Base-by-base conservation (phyloP, 37 sponge, comb jelly and placozoan genomes). In the Bolinopsis microptera region DNA sequence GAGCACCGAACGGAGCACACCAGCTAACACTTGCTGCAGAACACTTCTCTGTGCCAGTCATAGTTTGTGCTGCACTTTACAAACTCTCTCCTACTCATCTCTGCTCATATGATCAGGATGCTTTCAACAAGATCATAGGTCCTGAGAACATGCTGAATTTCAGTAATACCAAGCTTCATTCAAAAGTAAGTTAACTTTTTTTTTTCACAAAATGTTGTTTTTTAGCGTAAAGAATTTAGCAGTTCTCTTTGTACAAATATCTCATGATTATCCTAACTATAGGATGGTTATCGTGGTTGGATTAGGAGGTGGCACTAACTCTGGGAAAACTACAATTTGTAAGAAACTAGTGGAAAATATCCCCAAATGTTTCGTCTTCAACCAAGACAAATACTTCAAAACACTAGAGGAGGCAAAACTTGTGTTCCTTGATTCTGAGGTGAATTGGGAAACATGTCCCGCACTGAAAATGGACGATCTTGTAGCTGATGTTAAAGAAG, bases 11-110 rank as follows among this genome's bases (percentile, higher is more conserved):
- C 95, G 99, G 99, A 34, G 94, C 96, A 0, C 96, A 98, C 83
- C 95, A 94, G 21, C 37, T 98, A 31, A 94, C 97, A 16, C 83
- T 97, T 37, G 97, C 99, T 21, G 99, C 99, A 3, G 94, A 96
- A 34, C 96, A 96, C 69, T 40, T 83, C 32, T 94, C 32, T 16
- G 25, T 92, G 2, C 41, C 96, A 95, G 97, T 97, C 24, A 93
- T 97, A 24, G 99, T 98, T 38, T 98, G 99, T 96, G 97, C 99
- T 0, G 96, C 99, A 31, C 83, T 96, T 92, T 97, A 96, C 94
- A 98, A 98, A 82, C 93, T 98, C 1, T 97, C 99, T 22, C 99
- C 99, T 38, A 92, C 94, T 38, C 96, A 96, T 76, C 94, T 94
- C 24, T 97, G 99, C 48, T 96, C 97, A 0, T 98, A 98, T 86